phyloP scores from a whole-genome alignment of 2,113 vertebrate species.

The Rattus norvegicus region DNA sequence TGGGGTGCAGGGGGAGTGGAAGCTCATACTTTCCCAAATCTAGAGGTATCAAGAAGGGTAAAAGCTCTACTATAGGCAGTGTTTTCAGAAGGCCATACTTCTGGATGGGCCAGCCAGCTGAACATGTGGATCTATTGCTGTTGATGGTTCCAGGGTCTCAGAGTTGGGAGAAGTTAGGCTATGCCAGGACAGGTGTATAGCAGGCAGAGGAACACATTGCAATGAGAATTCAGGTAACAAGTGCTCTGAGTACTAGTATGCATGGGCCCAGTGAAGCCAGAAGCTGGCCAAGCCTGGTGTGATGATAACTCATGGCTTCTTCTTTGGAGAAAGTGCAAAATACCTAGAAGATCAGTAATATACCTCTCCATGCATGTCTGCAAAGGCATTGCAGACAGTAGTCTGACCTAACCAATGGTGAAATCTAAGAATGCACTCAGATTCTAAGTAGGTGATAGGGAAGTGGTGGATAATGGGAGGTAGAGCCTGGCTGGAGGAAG shows the following conservation, averaged over 20 bases:
- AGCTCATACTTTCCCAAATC: not conserved
- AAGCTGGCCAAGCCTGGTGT: not conserved
- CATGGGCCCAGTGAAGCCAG: not conserved
- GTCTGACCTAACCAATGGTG: not conserved
- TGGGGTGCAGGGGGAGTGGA: not conserved
- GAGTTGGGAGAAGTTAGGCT: not conserved
- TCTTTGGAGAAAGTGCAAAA: not conserved
- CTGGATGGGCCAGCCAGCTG: too few species aligned
- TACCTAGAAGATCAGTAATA: not conserved
- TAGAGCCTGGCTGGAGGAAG: not conserved
- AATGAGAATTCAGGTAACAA: too few species aligned
- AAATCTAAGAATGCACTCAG: not conserved
- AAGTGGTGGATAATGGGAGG: not conserved
- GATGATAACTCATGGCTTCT: not conserved
- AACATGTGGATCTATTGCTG: too few species aligned
- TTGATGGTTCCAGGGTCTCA: not conserved
- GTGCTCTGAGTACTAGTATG: fast-evolving
- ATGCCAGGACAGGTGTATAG: not conserved
- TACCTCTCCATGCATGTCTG: not conserved
- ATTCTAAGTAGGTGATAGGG: not conserved
- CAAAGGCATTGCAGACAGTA: not conserved
- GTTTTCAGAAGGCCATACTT: not conserved
- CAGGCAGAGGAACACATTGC: not conserved
- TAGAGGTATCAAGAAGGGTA: not conserved
- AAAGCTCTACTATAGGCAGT: fast-evolving